Evolutionary conservation across 2,888 invertebrate genomes (phyloP), one percentile per base, ranked within the genome.

Genomic region (Macrostomum cliftonense): DNA sequence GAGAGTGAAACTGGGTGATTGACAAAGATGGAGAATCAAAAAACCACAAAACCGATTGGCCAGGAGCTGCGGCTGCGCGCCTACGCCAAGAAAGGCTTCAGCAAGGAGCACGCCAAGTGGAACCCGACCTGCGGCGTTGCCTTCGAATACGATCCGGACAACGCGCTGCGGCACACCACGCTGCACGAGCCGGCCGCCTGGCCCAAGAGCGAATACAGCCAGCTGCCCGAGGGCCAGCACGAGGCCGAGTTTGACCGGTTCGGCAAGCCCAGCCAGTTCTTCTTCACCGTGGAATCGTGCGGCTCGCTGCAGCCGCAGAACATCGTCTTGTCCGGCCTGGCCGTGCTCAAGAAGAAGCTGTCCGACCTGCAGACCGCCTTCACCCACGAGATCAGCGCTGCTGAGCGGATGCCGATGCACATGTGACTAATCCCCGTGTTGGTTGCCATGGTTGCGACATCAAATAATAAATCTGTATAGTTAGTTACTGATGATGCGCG

Each of bases 61-160:
- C 28, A 28, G 67, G 91, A 91, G 67, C 70, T 97, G 39, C 91
- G 89, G 67, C 73, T 95, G 51, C 76, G 83, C 59, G 95, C 93
- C 1, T 95, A 87, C 73, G 97, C 95, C 0, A 89, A 93, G 62
- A 97, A 97, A 74, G 74, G 74, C 5, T 88, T 89, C 73, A 89
- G 93, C 1, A 97, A 97, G 65, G 97, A 99, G 67, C 97, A 99
- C 73, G 97, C 97, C 0, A 97, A 97, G 71, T 97, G 97, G 97
- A 97, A 95, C 73, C 97, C 97, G 2, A 97, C 97, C 0, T 86
- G 87, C 45, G 93, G 93, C 42, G 93, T 97, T 1, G 83, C 84
- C 46, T 99, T 99, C 71, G 97, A 99, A 71, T 99, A 99, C 73
- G 97, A 99, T 73, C 97, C 97, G 0, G 97, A 97, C 65, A 97